Conservation (phyloP, 2,797 vertebrate genomes). For the Tamandua tetradactyla region DNA sequence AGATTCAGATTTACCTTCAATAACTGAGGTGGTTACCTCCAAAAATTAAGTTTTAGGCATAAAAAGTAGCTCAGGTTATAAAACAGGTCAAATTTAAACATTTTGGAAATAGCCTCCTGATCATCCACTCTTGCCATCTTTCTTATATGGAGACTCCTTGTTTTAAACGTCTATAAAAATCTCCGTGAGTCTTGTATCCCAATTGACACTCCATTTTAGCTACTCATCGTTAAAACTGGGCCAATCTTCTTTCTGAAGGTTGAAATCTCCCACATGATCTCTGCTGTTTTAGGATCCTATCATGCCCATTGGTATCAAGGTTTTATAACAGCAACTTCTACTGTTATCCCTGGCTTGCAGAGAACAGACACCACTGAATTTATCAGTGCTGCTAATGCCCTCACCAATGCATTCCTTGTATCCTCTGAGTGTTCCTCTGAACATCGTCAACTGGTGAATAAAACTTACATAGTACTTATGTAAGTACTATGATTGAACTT, state of each 20-base stretch:
- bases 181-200: too few species aligned
- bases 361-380: background rate
- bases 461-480: too few species aligned
- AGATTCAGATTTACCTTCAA: background rate
- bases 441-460: background rate
- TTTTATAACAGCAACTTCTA: background rate
- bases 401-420: background rate
- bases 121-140: too few species aligned
- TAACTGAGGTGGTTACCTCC: too few species aligned
- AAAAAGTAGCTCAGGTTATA: background rate
- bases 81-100: background rate
- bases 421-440: background rate
- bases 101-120: too few species aligned
- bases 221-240: too few species aligned
- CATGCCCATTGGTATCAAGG: background rate
- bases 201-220: too few species aligned
- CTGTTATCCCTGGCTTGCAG: background rate
- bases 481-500: too few species aligned
- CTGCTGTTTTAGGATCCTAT: background rate
- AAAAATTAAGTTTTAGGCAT: background rate
- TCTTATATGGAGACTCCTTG: too few species aligned
- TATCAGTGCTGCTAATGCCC: background rate
- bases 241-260: too few species aligned
- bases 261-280: background rate
- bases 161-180: too few species aligned